Percentiles rank a stretch among this genome's conserved stretches.
These are phyloP conservation scores for Triops longicaudatus DNA, from an alignment of 1,140 invertebrate genomes.

Conservation along the genomic window DNA sequence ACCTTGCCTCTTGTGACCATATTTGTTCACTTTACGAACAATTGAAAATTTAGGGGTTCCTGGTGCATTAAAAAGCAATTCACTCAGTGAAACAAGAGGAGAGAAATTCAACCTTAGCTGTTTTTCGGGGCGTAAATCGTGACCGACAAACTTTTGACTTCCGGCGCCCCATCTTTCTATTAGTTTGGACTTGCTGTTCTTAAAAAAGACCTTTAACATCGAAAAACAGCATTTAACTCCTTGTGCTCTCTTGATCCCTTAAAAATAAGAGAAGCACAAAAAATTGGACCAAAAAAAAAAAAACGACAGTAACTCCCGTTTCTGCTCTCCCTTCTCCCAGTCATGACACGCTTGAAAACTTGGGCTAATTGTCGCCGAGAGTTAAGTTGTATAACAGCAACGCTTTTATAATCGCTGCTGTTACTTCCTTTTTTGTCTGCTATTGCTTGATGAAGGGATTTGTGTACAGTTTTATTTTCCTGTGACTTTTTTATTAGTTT, in stretches of 20 bases:
- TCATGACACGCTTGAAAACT: conserved; percentile 12
- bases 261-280: neutral
- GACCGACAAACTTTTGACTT: conserved; percentile 1
- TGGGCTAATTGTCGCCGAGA: neutral
- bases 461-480: neutral
- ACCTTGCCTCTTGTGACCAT: neutral
- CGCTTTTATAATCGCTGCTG: conserved; percentile 5
- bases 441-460: neutral
- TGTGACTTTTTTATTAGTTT: neutral
- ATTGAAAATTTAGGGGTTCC: neutral
- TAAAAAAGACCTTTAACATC: neutral
- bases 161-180: neutral
- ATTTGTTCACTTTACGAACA: neutral
- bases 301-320: too few species aligned
- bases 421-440: conserved; percentile 8
- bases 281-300: too few species aligned
- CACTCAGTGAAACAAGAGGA: neutral
- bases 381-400: conserved; percentile 4
- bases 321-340: neutral
- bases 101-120: neutral
- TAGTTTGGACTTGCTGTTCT: neutral
- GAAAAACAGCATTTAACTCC: neutral
- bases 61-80: neutral
- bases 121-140: neutral
- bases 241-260: neutral